Base-by-base conservation (phyloP, 2,888 invertebrate genomes). In the Scrobipalpa atriplicella region DNA sequence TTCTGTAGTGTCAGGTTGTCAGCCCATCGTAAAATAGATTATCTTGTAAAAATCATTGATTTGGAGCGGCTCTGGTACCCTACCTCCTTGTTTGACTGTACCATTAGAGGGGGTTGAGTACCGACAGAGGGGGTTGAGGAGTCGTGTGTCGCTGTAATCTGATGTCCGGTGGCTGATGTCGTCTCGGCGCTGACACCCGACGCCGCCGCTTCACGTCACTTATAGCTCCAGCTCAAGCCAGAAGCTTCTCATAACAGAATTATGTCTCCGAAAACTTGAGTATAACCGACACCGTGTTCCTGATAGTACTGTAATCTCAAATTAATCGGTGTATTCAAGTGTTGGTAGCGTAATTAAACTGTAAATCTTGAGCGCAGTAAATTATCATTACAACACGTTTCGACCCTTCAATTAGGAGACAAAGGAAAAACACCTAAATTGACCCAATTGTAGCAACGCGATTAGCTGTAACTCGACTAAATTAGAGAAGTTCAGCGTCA, bases 401-500 rank as follows among this genome's bases (percentile, higher is more conserved):
- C 29, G 58, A 38, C 38, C 58, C 58, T 38, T 58, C 36, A 58
- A 58, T 58, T 58, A 58, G 38, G 38, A n/a, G 58, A 38, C 58
- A 38, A 58, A 62, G 29, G 29, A 62, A 62, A 62, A 62, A 62
- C 62, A 62, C 6, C 62, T 3, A 43, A 62, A 43, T 58, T 58
- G 58, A 58, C 21, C 29, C n/a, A 47, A 62, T 62, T 62, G 62
- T 62, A 38, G 43, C 29, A 29, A 62, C 43, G n/a, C 47, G 62
- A 62, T 62, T 62, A 62, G 62, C 62, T 29, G 41, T 62, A 62
- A 62, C 47, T 62, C 62, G 62, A 38, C 38, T 11, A 47, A 62
- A 62, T 62, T 62, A 62, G 47, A 47, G 38, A 62, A 62, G 19
- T 62, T 62, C 47, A 7, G 8, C 21, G 62, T 62, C 61, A 62